Evolutionary conservation across 2,113 vertebrate species (phyloP).

Genomic region (Ivindomyrus marchei): DNA sequence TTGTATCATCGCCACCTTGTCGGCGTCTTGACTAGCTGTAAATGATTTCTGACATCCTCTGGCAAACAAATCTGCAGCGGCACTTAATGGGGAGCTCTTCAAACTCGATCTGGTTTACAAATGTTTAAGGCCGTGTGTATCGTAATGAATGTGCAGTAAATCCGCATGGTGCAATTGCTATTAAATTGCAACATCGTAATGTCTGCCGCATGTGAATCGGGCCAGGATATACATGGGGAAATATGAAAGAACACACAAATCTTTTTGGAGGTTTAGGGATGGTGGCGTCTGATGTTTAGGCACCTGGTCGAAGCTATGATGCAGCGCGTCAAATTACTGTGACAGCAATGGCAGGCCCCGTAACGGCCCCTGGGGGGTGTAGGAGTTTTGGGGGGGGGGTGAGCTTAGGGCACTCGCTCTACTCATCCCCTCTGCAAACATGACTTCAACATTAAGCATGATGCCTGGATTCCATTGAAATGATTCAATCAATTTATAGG

Average conservation of each 20-base stretch:
- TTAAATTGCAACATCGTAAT: not conserved
- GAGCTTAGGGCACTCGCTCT: not conserved
- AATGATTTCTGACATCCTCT: not conserved
- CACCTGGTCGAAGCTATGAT: not conserved
- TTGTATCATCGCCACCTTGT: not conserved
- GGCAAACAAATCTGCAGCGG: not conserved
- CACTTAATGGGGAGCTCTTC: not conserved
- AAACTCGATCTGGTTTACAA: not conserved
- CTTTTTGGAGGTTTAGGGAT: not conserved
- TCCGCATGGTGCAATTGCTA: not conserved
- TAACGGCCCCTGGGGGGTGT: no score
- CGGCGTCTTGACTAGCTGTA: not conserved
- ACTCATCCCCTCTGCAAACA: not conserved
- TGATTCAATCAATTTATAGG: conserved; percentile 17
- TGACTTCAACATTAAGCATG: not conserved
- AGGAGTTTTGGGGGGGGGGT: not conserved
- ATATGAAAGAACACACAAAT: not conserved
- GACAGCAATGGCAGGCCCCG: not conserved
- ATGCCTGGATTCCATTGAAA: conserved; percentile 24
- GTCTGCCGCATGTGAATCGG: not conserved
- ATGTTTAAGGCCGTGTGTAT: not conserved
- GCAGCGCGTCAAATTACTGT: not conserved
- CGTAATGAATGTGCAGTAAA: not conserved
- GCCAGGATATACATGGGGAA: not conserved
- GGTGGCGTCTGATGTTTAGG: not conserved